Evolutionary conservation across 2,797 vertebrate species (phyloP).

Genomic region (Enteromius radiatus): DNA sequence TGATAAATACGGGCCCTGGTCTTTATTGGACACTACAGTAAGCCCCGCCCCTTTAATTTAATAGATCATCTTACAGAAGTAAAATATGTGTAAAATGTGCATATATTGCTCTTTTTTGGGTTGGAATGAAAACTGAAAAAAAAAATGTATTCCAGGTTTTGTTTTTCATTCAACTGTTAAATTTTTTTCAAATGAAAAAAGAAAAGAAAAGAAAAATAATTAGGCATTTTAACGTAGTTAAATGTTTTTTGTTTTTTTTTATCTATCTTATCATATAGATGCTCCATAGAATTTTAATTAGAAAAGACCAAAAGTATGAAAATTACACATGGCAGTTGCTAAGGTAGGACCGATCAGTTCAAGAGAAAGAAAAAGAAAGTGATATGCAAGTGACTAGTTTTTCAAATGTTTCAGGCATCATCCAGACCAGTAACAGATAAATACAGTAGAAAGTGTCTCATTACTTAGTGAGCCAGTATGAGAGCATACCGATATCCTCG

Average conservation of each 20-base stretch:
- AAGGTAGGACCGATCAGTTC: no score
- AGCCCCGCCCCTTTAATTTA: no score
- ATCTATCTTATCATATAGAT: not conserved
- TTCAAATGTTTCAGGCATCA: not conserved
- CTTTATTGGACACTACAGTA: not conserved
- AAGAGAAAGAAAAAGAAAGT: not conserved
- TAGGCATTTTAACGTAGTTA: not conserved
- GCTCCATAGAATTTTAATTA: not conserved
- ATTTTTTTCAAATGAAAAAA: no score
- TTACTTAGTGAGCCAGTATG: not conserved
- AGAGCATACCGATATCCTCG: constrained; percentile 9
- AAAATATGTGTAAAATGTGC: not conserved
- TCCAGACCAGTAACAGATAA: not conserved
- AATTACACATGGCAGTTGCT: not conserved
- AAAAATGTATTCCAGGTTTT: not conserved
- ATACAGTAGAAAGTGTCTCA: not conserved
- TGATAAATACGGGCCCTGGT: no score
- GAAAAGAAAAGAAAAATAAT: no score
- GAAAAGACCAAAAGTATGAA: not conserved
- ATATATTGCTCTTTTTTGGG: not conserved
- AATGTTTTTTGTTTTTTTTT: not conserved
- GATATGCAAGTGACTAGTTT: not conserved
- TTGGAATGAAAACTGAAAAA: not conserved
- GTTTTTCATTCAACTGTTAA: no score
- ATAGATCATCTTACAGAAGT: not conserved